A percentile compares a stretch with the other conserved stretches of the same genome.
phyloP scores from a whole-genome alignment of 2,888 invertebrate genomes.

The Hemistola chrysoprasaria region DNA sequence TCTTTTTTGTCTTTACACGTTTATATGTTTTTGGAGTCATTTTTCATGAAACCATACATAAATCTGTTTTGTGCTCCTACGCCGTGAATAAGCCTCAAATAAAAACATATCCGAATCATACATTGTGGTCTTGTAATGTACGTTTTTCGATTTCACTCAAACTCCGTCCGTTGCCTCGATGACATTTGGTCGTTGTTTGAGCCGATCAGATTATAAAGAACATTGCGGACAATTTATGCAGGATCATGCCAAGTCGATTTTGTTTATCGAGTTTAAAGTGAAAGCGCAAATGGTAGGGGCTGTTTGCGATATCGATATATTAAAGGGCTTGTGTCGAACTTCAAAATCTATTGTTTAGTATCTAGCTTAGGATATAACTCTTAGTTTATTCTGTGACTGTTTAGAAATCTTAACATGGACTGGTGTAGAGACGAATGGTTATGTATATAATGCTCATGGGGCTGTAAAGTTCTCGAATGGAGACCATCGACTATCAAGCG shows the following conservation, averaged over 20 bases:
- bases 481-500: no score
- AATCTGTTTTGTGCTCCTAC: no score
- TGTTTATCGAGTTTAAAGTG: constrained; percentile 40
- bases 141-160: constrained; percentile 40
- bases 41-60: no score
- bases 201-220: constrained; percentile 44
- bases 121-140: constrained; percentile 47
- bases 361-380: constrained; percentile 6
- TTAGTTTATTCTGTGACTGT: constrained; percentile 8
- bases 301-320: constrained; percentile 15
- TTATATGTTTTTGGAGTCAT: no score
- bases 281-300: constrained; percentile 38
- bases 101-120: constrained; percentile 35
- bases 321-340: constrained; percentile 16
- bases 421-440: no score
- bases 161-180: constrained; percentile 54
- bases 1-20: no score
- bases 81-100: constrained; percentile 51
- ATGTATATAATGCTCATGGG: no score
- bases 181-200: constrained; percentile 53
- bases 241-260: constrained; percentile 43
- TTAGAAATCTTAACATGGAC: no score
- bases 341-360: constrained; percentile 19
- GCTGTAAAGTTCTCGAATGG: no score
- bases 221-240: constrained; percentile 45